Base-by-base conservation (phyloP, 2,113 vertebrate genomes). In the Psettodes erumei region DNA sequence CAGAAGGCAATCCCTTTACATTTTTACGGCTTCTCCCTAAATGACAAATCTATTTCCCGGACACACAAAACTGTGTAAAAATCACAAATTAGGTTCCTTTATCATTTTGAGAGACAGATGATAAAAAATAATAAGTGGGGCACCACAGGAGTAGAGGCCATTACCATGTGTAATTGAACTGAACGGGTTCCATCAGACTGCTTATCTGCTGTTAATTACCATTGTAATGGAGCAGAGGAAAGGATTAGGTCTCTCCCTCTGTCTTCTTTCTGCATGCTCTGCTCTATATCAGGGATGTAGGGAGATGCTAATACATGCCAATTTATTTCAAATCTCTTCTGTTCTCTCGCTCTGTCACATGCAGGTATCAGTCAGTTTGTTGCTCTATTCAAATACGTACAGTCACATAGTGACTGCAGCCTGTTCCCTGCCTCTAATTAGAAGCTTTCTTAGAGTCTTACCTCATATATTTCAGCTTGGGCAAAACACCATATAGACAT, bases 201-300 rank as follows among this genome's bases (percentile, higher is more conserved):
- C 77, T 88, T 86, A 88, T 88, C 86, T 72, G 63, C 73, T 83
- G 59, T 86, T 88, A 86, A 88, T 90, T 90, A 83, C 54, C 63
- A 75, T 45, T 73, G 69, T 73, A 80, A 86, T 88, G 43, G 62
- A 76, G 65, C 4, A 43, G 65, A 84, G 65, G 35, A n/a, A 71
- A 60, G 58, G 28, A 75, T 61, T 61, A 25, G 3, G 47, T 45
- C 19, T 19, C 18, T 30, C 15, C 35, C 51, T 33, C 59, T 65
- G 43, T 66, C 53, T 45, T n/a, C 28, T 38, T n/a, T 53, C 72
- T 32, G 55, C 21, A 47, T 71, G 65, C 62, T 53, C 42, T 55
- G n/a, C 33, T 54, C 19, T 38, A 37, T 40, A 56, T 78, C 56
- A 27, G n/a, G 27, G 55, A 71, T 56, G 56, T n/a, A 32, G 30